Evolutionary conservation across 1,140 invertebrate species (phyloP).

Genomic region (Pseudachorutes palmiensis): DNA sequence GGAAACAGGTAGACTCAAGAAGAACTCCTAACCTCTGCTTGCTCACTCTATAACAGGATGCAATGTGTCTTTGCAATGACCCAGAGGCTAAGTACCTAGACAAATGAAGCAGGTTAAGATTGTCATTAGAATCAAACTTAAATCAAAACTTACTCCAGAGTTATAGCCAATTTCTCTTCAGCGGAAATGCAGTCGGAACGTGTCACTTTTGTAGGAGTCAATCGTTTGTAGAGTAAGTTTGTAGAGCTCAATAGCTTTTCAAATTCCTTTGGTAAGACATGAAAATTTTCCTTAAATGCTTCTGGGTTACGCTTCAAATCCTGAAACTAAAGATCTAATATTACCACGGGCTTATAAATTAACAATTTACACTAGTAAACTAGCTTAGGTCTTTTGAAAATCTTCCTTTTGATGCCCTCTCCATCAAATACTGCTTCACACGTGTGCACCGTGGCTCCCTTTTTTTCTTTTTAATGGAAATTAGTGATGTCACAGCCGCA

Average conservation of each 20-base stretch:
- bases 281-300: slow-evolving; percentile 21
- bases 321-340: slow-evolving; percentile 11
- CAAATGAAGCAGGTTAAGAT: not conserved
- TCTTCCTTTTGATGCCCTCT: slow-evolving; percentile 1
- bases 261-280: slow-evolving; percentile 16
- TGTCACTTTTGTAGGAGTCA: not conserved
- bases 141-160: slow-evolving; percentile 21
- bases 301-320: slow-evolving; percentile 13
- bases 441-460: not conserved
- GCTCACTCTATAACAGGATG: slow-evolving; percentile 11
- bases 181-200: slow-evolving; percentile 19
- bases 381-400: slow-evolving; percentile 17
- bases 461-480: not conserved
- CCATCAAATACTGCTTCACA: slow-evolving; percentile 14
- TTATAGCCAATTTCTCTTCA: slow-evolving; percentile 18
- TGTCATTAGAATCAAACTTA: not conserved
- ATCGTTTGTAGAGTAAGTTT: not conserved
- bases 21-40: slow-evolving; percentile 9
- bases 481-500: too few relatives aligned
- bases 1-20: not conserved
- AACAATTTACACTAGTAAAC: not conserved
- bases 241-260: not conserved
- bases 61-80: slow-evolving; percentile 15
- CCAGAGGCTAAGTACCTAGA: slow-evolving; percentile 24
- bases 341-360: not conserved